phyloP scores from a whole-genome alignment of 2,797 vertebrate species.

The Alcedo atthis region DNA sequence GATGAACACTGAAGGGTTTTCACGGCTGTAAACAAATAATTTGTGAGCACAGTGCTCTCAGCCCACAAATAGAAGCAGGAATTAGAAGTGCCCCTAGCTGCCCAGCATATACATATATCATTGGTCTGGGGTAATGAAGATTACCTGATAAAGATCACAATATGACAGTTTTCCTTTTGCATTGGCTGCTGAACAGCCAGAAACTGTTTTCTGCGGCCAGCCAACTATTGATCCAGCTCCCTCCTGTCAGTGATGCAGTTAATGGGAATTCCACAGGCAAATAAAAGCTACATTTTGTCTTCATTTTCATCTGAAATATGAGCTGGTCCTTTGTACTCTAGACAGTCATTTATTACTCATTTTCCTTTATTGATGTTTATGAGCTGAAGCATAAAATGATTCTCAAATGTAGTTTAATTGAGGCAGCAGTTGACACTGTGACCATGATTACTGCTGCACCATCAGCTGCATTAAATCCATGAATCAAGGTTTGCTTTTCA shows the following conservation, averaged over 20 bases:
- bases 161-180: slow-evolving; percentile 97
- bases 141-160: slow-evolving; percentile 98
- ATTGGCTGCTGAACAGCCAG: slow-evolving; percentile 89
- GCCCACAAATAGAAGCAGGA: slow-evolving; percentile 78
- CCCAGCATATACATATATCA: slow-evolving; percentile 88
- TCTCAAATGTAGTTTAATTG: slow-evolving; percentile 87
- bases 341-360: slow-evolving; percentile 89
- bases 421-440: slow-evolving; percentile 84
- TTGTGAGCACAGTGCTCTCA: slow-evolving; percentile 75
- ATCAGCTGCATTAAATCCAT: slow-evolving; percentile 74
- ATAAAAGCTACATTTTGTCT: slow-evolving; percentile 89
- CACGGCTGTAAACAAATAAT: slow-evolving; percentile 84
- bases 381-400: slow-evolving; percentile 87
- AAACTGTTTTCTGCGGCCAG: slow-evolving; percentile 82
- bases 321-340: slow-evolving; percentile 87
- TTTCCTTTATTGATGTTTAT: slow-evolving; percentile 90
- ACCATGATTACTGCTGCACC: slow-evolving; percentile 81
- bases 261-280: slow-evolving; percentile 88
- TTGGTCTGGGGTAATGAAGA: slow-evolving; percentile 90
- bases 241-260: slow-evolving; percentile 85
- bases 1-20: slow-evolving; percentile 79
- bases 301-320: slow-evolving; percentile 91
- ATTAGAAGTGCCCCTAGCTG: slow-evolving; percentile 84
- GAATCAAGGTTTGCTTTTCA: slow-evolving; percentile 80
- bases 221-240: slow-evolving; percentile 82